These are phyloP conservation scores for Florisuga fusca DNA, from an alignment of 2,797 vertebrate species.

Conservation along the genomic window DNA sequence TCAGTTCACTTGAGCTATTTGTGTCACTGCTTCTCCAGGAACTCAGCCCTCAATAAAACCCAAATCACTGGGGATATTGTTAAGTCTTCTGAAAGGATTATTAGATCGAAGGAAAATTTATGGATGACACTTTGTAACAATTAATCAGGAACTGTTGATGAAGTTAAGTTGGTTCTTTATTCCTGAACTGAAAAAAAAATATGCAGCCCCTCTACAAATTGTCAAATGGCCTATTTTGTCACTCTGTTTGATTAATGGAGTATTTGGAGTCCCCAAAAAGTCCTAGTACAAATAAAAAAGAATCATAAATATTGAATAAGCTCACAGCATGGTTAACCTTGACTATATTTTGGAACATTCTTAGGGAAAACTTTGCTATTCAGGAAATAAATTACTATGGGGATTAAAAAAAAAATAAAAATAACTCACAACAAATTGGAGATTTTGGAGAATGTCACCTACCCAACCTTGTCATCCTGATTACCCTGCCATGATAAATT, in stretches of 20 bases:
- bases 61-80: constrained; percentile 87
- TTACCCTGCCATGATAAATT: constrained; percentile 92
- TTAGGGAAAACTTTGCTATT: constrained; percentile 75
- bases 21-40: constrained; percentile 84
- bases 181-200: constrained; percentile 39
- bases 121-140: constrained; percentile 91
- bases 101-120: constrained; percentile 93
- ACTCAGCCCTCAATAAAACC: constrained; percentile 87
- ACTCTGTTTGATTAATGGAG: constrained; percentile 94
- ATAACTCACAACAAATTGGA: constrained; percentile 62
- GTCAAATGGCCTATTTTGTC: constrained; percentile 90
- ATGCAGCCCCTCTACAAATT: constrained; percentile 69
- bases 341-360: constrained; percentile 81
- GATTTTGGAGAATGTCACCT: constrained; percentile 90
- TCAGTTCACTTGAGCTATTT: constrained; percentile 86
- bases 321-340: constrained; percentile 82
- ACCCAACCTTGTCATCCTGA: constrained; percentile 89
- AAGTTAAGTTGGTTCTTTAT: constrained; percentile 87
- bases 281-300: constrained; percentile 81
- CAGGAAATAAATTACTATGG: constrained; percentile 81
- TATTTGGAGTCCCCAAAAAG: constrained; percentile 85
- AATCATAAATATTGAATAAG: constrained; percentile 87
- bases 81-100: constrained; percentile 88
- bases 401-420: constrained; percentile 68
- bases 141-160: constrained; percentile 91